Percentiles rank a stretch among this genome's conserved stretches.
phyloP scores from a whole-genome alignment of 2,797 vertebrate species.

The Anableps anableps region DNA sequence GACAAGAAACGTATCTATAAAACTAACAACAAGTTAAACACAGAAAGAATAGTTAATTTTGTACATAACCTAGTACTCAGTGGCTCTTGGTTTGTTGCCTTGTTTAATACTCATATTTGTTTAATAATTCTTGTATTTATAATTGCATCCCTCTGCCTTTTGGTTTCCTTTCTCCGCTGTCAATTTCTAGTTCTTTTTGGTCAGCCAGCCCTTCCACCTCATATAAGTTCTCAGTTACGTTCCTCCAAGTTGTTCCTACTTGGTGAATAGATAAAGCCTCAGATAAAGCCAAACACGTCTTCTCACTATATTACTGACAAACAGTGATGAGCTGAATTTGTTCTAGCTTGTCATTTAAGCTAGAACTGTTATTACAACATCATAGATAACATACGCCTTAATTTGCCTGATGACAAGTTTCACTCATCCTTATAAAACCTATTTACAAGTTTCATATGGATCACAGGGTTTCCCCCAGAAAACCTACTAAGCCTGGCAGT shows the following conservation, averaged over 20 bases:
- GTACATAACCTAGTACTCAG: constrained; percentile 34
- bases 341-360: too few relatives aligned
- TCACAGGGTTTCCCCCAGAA: too few relatives aligned
- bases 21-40: neutral
- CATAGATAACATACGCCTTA: too few relatives aligned
- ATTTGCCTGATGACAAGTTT: too few relatives aligned
- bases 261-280: constrained; percentile 48
- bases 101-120: constrained; percentile 20
- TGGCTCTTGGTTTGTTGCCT: constrained; percentile 46
- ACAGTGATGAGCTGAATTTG: too few relatives aligned
- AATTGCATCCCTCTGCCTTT: constrained; percentile 19
- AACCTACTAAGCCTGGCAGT: too few relatives aligned
- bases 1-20: neutral
- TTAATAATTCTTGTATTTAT: neutral
- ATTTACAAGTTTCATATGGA: too few relatives aligned
- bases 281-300: constrained; percentile 25
- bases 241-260: constrained; percentile 61
- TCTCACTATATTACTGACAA: too few relatives aligned
- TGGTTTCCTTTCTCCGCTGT: constrained; percentile 12
- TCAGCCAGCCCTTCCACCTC: constrained; percentile 13
- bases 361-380: neutral
- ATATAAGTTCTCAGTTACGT: constrained; percentile 53
- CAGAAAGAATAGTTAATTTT: neutral
- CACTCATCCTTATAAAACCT: too few relatives aligned
- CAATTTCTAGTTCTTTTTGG: neutral